Base-by-base conservation (phyloP, 2,888 invertebrate species). In the Operophtera brumata region DNA sequence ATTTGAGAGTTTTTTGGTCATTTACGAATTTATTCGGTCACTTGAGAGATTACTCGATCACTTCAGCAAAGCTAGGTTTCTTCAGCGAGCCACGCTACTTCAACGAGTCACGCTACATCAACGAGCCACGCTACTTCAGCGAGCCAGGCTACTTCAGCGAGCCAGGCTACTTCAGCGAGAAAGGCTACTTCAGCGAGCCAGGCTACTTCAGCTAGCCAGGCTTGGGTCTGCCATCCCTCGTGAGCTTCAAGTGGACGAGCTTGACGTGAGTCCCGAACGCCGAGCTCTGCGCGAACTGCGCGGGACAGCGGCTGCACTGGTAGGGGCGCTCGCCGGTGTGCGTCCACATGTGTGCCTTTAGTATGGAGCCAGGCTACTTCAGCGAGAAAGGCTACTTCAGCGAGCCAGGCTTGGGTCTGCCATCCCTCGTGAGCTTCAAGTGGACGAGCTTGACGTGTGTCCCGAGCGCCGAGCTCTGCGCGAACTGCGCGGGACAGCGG, bases 251-350 rank as follows among this genome's bases (percentile, higher is more conserved):
- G 43, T 88, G 87, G 32, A 88, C 74, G 0, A 86, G 70, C 9
- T 75, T 71, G 30, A 77, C 66, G 59, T 88, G 87, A 0, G 86
- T 86, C 1, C 71, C 70, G 1, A 85, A 68, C 0, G 80, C 67
- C 45, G 80, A 73, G 40, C 47, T 13, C 39, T 88, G 88, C 9
- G 69, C 74, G 77, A 89, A 89, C 46, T 71, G 60, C 0, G 87
- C 85, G 0, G 82, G 77, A 42, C 89, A 89, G n/a, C 74, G 70
- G 26, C 46, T 54, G 57, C 89, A 89, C 35, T 75, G 73, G 68
- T 74, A 86, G 0, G 88, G 88, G 0, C 86, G 71, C 52, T 88
- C 88, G 0, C 88, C 88, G 0, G 88, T 88, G 62, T 88, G 88
- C 0, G 87, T 88, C 0, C 85, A 71, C 0, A 85, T 73, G 56